These are phyloP conservation scores for Holothuria scabra DNA, from an alignment of 53 echinoderm and acorn worm genomes.

Conservation along the genomic window DNA sequence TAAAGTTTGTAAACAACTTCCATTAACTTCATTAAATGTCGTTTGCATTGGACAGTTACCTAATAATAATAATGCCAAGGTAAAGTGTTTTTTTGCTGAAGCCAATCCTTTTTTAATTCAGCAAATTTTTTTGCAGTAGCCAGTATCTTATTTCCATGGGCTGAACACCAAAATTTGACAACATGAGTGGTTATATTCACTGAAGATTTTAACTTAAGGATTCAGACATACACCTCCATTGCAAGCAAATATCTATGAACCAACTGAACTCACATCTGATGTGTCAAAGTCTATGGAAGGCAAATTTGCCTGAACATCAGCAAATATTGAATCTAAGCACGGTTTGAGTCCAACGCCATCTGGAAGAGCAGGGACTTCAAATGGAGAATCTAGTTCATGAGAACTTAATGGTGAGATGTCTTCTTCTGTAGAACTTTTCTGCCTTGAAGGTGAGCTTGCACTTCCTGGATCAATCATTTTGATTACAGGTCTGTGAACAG, in stretches of 20 bases:
- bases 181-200: too few species aligned
- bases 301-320: constrained; percentile 88
- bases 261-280: constrained; percentile 91
- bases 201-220: too few species aligned
- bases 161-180: too few species aligned
- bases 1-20: too few species aligned
- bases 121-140: too few species aligned
- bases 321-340: constrained; percentile 83
- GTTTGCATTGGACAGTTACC: too few species aligned
- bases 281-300: constrained; percentile 95
- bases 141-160: too few species aligned
- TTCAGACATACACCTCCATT: neutral
- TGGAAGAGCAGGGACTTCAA: constrained; percentile 68
- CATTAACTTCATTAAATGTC: too few species aligned
- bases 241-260: too few species aligned
- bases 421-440: constrained; percentile 41
- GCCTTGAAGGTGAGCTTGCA: constrained; percentile 11
- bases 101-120: too few species aligned
- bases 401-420: constrained; percentile 15
- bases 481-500: neutral
- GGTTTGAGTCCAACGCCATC: constrained; percentile 76
- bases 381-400: constrained; percentile 43
- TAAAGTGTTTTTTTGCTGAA: too few species aligned
- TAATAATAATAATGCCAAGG: too few species aligned
- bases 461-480: constrained; percentile 22